A percentile compares a stretch with the other conserved stretches of the same genome.
Conservation (phyloP, 2,888 invertebrate genomes). For the Cephus rjabovi region DNA sequence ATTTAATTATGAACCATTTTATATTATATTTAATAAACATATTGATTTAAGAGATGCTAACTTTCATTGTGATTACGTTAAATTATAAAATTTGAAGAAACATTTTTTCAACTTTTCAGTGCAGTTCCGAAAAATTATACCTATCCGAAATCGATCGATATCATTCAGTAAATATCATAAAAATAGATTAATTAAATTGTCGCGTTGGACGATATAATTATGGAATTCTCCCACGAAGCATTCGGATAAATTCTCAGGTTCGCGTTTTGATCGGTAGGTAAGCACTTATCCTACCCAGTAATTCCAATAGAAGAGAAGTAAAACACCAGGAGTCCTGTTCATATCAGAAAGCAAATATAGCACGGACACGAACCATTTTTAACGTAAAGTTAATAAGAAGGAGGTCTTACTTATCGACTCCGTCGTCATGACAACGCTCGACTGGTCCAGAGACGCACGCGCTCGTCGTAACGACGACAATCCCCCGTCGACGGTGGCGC, state of each 20-base stretch:
- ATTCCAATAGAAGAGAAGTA: not conserved
- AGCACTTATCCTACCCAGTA: not conserved
- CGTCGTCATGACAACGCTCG: constrained; percentile 22
- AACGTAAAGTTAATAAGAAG: not conserved
- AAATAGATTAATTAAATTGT: not conserved
- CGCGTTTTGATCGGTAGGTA: not conserved
- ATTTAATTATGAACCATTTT: not conserved
- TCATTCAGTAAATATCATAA: not conserved
- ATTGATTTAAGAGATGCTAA: not conserved
- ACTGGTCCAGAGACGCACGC: constrained; percentile 16
- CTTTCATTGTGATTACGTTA: not conserved
- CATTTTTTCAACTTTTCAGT: not conserved
- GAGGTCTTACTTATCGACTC: not conserved
- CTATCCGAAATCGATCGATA: not conserved
- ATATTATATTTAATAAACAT: not conserved
- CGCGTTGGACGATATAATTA: not conserved
- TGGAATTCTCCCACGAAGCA: not conserved
- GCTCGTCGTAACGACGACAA: constrained; percentile 18
- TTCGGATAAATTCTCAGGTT: not conserved
- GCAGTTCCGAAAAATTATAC: not conserved
- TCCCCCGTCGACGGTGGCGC: constrained; percentile 16
- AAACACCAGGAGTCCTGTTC: not conserved
- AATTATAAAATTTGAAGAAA: not conserved
- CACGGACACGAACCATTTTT: not conserved
- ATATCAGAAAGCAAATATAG: not conserved